phyloP scores from a whole-genome alignment of 2,113 vertebrate species.

The Thalassarche chlororhynchos region DNA sequence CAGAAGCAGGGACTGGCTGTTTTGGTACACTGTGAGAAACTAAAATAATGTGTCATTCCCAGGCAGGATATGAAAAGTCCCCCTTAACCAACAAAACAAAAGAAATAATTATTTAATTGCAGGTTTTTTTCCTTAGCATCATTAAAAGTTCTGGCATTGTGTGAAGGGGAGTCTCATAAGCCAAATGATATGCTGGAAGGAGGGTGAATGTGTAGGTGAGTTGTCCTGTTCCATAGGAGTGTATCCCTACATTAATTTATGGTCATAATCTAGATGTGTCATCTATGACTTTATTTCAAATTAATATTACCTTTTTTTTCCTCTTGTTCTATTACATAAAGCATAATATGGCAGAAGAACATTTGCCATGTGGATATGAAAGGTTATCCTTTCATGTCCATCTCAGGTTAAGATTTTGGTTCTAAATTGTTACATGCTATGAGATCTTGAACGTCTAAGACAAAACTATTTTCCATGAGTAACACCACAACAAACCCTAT shows the following conservation, averaged over 20 bases:
- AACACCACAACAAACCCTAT: neutral
- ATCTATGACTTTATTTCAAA: neutral
- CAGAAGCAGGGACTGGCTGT: neutral
- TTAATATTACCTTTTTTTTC: neutral
- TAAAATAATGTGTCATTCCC: neutral
- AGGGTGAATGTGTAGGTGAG: neutral
- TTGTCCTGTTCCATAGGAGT: neutral
- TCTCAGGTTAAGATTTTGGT: neutral
- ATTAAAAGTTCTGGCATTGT: neutral
- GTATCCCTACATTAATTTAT: neutral
- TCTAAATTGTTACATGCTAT: neutral
- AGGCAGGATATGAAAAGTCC: neutral
- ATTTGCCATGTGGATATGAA: neutral
- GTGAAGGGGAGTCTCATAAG: neutral
- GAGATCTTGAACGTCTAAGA: neutral
- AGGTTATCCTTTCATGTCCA: neutral
- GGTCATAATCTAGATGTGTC: neutral
- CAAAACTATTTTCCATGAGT: neutral
- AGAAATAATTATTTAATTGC: neutral
- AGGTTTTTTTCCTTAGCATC: neutral
- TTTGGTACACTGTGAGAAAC: neutral
- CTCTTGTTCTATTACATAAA: neutral
- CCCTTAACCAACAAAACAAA: neutral
- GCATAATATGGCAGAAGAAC: neutral
- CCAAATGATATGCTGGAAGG: neutral